These are phyloP conservation scores for Sylvilagus bachmani DNA, from an alignment of 2,113 vertebrate species.

Conservation along the genomic window DNA sequence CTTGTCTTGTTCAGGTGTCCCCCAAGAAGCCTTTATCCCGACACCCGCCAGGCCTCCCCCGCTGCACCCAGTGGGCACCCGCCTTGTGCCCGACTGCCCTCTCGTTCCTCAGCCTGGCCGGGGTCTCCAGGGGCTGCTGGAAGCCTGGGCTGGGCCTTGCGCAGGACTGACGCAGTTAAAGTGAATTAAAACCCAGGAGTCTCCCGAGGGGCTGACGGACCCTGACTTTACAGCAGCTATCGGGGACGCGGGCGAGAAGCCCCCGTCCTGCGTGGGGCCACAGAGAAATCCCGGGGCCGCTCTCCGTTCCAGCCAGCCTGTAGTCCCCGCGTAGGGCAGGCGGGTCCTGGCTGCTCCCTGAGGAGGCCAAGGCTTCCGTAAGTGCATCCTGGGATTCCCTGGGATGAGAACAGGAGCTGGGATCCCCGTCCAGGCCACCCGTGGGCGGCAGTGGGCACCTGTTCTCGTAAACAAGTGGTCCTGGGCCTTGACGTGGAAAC, in stretches of 20 bases:
- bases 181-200: background rate
- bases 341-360: background rate
- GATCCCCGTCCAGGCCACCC: background rate
- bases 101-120: too few relatives aligned
- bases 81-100: background rate
- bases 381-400: background rate
- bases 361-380: background rate
- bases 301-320: too few relatives aligned
- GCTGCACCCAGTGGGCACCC: too few relatives aligned
- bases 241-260: background rate
- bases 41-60: background rate
- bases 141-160: background rate
- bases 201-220: too few relatives aligned
- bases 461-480: background rate
- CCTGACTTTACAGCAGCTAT: background rate
- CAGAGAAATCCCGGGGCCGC: too few relatives aligned
- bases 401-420: background rate
- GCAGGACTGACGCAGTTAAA: background rate
- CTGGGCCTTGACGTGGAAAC: background rate
- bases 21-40: background rate
- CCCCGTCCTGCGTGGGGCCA: too few relatives aligned
- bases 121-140: background rate
- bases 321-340: background rate
- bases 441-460: background rate
- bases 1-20: background rate